phyloP scores from a whole-genome alignment of 1,140 invertebrate species.

The Harpegnathos saltator region DNA sequence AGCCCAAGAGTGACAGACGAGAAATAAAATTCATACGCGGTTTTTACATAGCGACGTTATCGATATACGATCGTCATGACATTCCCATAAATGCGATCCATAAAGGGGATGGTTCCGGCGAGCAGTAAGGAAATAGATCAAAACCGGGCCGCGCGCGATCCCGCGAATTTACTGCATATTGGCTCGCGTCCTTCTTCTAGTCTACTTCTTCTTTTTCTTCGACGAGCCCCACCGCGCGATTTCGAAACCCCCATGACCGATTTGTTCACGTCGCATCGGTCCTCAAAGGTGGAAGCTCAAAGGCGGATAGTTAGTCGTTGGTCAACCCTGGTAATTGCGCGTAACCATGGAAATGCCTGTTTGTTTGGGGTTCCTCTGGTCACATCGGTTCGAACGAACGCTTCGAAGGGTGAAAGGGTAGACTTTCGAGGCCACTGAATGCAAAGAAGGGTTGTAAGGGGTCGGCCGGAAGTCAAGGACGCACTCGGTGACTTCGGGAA shows the following conservation, averaged over 20 bases:
- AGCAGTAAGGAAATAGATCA: conserved; percentile 69
- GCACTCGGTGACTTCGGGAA: conserved; percentile 72
- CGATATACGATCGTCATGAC: conserved; percentile 29
- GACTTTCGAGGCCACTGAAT: conserved; percentile 76
- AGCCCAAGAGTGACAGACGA: background rate
- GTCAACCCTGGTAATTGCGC: conserved; percentile 77
- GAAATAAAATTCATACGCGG: conserved; percentile 65
- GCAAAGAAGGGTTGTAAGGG: conserved; percentile 78
- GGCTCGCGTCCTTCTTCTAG: conserved; percentile 50
- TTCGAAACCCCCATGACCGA: conserved; percentile 70
- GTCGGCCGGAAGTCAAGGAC: conserved; percentile 78
- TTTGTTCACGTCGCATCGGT: conserved; percentile 69
- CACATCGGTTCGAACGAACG: conserved; percentile 52
- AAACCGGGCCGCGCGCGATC: conserved; percentile 65
- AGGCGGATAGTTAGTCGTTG: conserved; percentile 75
- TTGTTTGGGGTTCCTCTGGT: conserved; percentile 78
- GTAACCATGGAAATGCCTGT: conserved; percentile 82
- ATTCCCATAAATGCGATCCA: conserved; percentile 74
- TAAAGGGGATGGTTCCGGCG: conserved; percentile 68
- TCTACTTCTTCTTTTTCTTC: conserved; percentile 19
- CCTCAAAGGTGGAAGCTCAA: conserved; percentile 76
- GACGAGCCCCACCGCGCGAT: conserved; percentile 53
- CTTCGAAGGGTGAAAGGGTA: conserved; percentile 68
- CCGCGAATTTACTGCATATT: conserved; percentile 79
- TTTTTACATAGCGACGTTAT: conserved; percentile 38